Evolutionary conservation across 2,113 vertebrate genomes (phyloP).

Genomic region (Tringa solitaria): DNA sequence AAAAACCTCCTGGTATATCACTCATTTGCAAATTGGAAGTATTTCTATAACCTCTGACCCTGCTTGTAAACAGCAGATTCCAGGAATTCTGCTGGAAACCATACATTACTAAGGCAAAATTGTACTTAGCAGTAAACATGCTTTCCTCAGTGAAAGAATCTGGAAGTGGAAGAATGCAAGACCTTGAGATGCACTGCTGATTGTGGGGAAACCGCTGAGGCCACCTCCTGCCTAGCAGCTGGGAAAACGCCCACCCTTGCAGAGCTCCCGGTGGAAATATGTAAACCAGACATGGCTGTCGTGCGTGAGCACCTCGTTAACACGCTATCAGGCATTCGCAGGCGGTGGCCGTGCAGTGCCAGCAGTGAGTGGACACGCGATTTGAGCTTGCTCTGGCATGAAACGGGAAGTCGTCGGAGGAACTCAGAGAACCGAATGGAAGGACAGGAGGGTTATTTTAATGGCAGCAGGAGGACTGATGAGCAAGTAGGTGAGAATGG

Average conservation of each 20-base stretch:
- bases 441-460: background rate
- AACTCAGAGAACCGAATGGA: background rate
- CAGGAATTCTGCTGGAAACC: slow-evolving; percentile 67
- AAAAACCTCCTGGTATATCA: background rate
- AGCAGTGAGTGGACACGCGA: accelerated
- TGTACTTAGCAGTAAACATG: slow-evolving; percentile 34
- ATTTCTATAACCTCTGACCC: slow-evolving; percentile 49
- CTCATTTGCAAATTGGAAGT: slow-evolving; percentile 30
- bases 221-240: slow-evolving; percentile 5
- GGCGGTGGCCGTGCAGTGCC: background rate
- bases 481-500: background rate
- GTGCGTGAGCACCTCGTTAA: background rate
- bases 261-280: background rate
- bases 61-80: slow-evolving; percentile 66
- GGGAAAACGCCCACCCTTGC: background rate
- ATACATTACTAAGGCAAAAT: slow-evolving; percentile 37
- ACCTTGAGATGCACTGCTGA: slow-evolving; percentile 52
- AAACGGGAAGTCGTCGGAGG: accelerated
- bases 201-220: slow-evolving; percentile 1
- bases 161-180: slow-evolving; percentile 65
- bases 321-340: background rate
- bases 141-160: slow-evolving; percentile 50
- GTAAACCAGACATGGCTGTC: background rate
- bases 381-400: background rate
- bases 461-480: background rate